phyloP scores from a whole-genome alignment of 2,888 invertebrate species.

The Philaethria dido region DNA sequence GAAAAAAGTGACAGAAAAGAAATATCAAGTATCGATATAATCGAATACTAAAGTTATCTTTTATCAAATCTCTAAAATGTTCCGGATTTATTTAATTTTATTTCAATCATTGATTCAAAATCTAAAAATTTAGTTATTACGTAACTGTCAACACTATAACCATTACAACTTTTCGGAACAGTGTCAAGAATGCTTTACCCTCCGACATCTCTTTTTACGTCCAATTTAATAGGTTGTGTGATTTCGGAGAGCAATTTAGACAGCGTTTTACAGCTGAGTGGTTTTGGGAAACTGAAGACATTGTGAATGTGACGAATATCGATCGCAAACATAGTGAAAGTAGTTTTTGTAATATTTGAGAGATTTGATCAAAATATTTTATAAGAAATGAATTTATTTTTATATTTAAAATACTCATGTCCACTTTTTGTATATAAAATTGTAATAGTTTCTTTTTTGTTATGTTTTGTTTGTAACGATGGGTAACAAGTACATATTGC shows the following conservation, averaged over 20 bases:
- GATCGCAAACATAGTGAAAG: background rate
- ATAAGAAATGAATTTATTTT: no score
- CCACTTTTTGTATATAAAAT: no score
- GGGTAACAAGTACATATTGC: no score
- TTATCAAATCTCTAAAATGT: no score
- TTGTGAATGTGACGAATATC: background rate
- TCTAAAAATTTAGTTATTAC: background rate
- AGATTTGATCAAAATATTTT: background rate
- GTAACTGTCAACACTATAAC: conserved; percentile 14
- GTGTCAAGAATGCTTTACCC: conserved; percentile 17
- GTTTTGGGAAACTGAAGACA: background rate
- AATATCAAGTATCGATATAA: no score
- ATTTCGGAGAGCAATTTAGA: conserved; percentile 16
- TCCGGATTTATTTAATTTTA: background rate
- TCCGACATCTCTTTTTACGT: conserved; percentile 18
- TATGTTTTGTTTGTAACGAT: no score
- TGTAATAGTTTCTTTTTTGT: no score
- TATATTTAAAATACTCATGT: no score
- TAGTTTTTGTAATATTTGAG: background rate
- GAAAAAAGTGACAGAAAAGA: no score
- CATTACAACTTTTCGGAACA: conserved; percentile 6
- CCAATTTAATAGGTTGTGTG: conserved; percentile 12
- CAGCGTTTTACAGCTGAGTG: conserved; percentile 11
- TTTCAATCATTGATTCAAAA: background rate
- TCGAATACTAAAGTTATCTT: no score